Evolutionary conservation across 2,797 vertebrate genomes (phyloP), one percentile per base, ranked within the genome.

Genomic region (Coregonus suidteri): DNA sequence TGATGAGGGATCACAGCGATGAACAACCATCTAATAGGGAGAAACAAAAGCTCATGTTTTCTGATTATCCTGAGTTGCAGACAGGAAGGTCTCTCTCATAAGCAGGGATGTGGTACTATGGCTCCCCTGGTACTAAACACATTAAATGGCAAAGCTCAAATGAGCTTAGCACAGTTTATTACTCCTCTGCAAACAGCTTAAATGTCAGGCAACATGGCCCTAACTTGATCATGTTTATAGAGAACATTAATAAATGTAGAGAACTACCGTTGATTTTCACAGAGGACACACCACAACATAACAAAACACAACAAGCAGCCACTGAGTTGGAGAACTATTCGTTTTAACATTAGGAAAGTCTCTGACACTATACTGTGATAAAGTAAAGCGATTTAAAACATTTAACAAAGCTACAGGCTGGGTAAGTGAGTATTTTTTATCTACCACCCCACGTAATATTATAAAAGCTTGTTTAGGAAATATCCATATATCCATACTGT

Each of bases 131-230:
- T 82, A 81, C 85, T 76, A 66, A 85, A 81, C 65, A 72, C 82
- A 90, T 90, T 90, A 89, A 91, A 92, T 91, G 86, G 85, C 89
- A 88, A 76, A 76, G 84, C 88, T 90, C 86, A 89, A 90, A 92
- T 85, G 87, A 87, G 90, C 89, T 90, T 88, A 87, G 87, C 84
- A 85, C 88, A 87, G 86, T 92, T 92, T 92, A 93, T 91, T 88
- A 89, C 86, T 86, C 87, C 84, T 92, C 88, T 91, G 86, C 89
- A 91, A 92, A 93, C 88, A 91, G 83, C 83, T 88, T 88, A 91
- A 91, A 90, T 89, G 90, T 91, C 88, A 89, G 84, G 83, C 82
- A 89, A 88, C 85, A 81, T 84, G 87, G 89, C 77, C 85, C 85
- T 81, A 81, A 85, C 79, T 89, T 80, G 80, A 82, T 90, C 82